Evolutionary conservation across 2,888 invertebrate genomes (phyloP).

Genomic region (Ypsolopha scabrella): DNA sequence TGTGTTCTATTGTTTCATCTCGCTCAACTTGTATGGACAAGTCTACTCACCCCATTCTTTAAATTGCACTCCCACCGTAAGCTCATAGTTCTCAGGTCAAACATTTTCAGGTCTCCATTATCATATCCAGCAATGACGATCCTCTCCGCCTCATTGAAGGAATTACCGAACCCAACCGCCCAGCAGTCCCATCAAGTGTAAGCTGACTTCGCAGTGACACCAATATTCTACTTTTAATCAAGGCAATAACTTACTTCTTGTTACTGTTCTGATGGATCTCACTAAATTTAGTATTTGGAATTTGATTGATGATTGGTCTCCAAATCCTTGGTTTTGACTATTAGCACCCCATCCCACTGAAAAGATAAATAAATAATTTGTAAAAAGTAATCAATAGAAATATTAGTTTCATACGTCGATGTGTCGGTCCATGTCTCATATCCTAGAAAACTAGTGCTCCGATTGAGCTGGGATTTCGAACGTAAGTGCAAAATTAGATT

Average conservation of each 20-base stretch:
- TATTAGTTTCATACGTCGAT: background rate
- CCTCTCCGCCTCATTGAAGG: conserved; percentile 87
- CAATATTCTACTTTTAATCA: too few species aligned
- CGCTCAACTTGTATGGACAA: too few species aligned
- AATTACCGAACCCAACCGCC: conserved; percentile 93
- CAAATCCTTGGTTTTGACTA: conserved; percentile 85
- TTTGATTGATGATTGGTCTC: conserved; percentile 87
- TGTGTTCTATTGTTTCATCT: too few species aligned
- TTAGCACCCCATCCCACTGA: conserved; percentile 92
- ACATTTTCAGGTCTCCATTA: conserved; percentile 96
- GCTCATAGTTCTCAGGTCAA: conserved; percentile 86
- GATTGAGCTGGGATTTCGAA: too few species aligned
- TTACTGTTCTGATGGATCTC: conserved; percentile 96
- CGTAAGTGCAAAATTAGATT: conserved; percentile 2
- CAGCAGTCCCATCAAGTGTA: conserved; percentile 99
- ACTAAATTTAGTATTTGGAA: conserved; percentile 91
- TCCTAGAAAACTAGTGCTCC: too few species aligned
- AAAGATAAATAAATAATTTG: too few species aligned
- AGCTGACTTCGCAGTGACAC: too few species aligned
- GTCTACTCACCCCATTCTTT: conserved; percentile 84
- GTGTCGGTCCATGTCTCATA: too few species aligned
- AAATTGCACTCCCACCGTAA: conserved; percentile 92
- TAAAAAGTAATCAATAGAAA: background rate
- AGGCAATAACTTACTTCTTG: conserved; percentile 96
- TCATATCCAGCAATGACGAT: conserved; percentile 94